Conservation (phyloP, 2,113 vertebrate genomes). For the Ursus arctos region DNA sequence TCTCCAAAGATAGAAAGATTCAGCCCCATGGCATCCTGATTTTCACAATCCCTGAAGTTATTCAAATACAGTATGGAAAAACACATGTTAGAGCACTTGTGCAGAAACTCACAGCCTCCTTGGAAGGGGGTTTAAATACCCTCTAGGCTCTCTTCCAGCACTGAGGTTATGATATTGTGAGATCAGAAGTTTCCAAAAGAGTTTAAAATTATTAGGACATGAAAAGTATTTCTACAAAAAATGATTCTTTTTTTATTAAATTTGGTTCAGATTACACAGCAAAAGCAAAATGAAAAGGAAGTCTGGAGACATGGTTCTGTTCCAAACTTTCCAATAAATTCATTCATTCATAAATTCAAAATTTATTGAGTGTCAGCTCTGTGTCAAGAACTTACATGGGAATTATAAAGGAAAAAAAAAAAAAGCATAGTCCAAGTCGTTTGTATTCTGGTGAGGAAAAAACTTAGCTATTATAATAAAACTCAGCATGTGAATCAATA, state of each 20-base stretch:
- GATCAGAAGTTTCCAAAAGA: constrained; percentile 66
- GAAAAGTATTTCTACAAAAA: constrained; percentile 65
- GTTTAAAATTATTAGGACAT: constrained; percentile 66
- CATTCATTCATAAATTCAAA: constrained; percentile 75
- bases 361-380: constrained; percentile 60
- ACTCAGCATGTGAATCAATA: background rate
- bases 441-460: background rate
- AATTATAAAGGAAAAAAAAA: background rate
- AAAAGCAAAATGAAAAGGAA: constrained; percentile 72
- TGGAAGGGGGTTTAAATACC: constrained; percentile 34
- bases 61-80: constrained; percentile 64
- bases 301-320: constrained; percentile 69
- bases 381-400: constrained; percentile 19
- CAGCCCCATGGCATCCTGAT: background rate
- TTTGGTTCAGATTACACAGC: constrained; percentile 65
- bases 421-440: background rate
- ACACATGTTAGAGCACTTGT: constrained; percentile 37
- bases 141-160: constrained; percentile 61
- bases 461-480: background rate
- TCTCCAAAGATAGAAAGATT: constrained; percentile 49
- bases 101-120: constrained; percentile 13
- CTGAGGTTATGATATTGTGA: constrained; percentile 57
- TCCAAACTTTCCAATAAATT: constrained; percentile 70
- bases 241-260: constrained; percentile 69
- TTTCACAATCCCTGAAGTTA: constrained; percentile 53